Conservation (phyloP, 2,888 invertebrate species). For the Uropetala carovei region DNA sequence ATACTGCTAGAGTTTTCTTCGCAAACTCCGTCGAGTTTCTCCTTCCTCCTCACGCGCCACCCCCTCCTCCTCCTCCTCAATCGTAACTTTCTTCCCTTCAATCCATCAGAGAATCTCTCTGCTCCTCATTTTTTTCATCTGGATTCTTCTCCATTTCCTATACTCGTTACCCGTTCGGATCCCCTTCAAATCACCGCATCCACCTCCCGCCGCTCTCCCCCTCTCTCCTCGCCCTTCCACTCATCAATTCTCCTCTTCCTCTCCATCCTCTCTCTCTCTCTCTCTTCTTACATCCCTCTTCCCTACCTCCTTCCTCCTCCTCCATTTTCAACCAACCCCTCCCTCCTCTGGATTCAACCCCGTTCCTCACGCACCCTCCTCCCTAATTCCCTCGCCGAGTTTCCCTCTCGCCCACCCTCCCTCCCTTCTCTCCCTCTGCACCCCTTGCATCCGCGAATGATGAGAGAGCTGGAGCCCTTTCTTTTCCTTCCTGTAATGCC, state of each 20-base stretch:
- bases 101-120: conserved; percentile 54
- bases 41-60: neutral
- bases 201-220: conserved; percentile 39
- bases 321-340: neutral
- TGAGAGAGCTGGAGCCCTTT: neutral
- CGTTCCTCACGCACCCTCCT: conserved; percentile 42
- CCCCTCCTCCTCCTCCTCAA: conserved; percentile 6
- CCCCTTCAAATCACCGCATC: conserved; percentile 63
- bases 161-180: conserved; percentile 64
- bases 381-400: neutral
- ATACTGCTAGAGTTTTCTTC: conserved; percentile 45
- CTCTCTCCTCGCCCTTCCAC: neutral
- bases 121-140: conserved; percentile 61
- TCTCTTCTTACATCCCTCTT: neutral
- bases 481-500: conserved; percentile 63
- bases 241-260: conserved; percentile 5
- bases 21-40: conserved; percentile 44
- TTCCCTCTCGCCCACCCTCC: neutral
- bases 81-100: conserved; percentile 49
- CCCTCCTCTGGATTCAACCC: neutral
- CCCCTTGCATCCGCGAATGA: neutral
- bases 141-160: conserved; percentile 64
- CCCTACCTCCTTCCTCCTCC: neutral
- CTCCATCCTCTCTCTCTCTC: neutral
- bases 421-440: neutral